phyloP scores from a whole-genome alignment of 2,797 vertebrate species.

The Psittacula echo region DNA sequence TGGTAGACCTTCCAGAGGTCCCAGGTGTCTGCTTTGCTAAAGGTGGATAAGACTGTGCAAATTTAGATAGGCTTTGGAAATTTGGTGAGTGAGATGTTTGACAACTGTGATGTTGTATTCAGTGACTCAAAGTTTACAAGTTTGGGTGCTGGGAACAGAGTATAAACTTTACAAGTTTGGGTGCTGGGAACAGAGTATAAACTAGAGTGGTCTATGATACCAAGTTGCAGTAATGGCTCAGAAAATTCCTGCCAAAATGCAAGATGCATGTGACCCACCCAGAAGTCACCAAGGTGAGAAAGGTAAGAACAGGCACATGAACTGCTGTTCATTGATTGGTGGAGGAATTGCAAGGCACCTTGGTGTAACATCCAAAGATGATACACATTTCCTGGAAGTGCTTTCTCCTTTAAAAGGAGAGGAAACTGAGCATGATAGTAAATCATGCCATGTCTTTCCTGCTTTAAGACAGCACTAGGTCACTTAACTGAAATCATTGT shows the following conservation, averaged over 20 bases:
- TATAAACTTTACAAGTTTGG: neutral
- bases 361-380: neutral
- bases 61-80: neutral
- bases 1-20: neutral
- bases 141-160: neutral
- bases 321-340: neutral
- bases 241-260: neutral
- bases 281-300: neutral
- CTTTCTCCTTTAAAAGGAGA: neutral
- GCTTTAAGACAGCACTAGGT: neutral
- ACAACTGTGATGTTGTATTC: neutral
- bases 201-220: neutral
- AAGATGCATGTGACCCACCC: neutral
- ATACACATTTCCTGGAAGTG: neutral
- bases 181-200: neutral
- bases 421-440: neutral
- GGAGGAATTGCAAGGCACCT: neutral
- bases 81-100: neutral
- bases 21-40: neutral
- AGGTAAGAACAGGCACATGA: neutral
- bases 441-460: neutral
- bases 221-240: neutral
- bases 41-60: neutral
- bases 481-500: neutral
- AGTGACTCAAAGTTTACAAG: neutral